Conservation (phyloP, 1,140 invertebrate genomes). For the Trichonephila clavata region DNA sequence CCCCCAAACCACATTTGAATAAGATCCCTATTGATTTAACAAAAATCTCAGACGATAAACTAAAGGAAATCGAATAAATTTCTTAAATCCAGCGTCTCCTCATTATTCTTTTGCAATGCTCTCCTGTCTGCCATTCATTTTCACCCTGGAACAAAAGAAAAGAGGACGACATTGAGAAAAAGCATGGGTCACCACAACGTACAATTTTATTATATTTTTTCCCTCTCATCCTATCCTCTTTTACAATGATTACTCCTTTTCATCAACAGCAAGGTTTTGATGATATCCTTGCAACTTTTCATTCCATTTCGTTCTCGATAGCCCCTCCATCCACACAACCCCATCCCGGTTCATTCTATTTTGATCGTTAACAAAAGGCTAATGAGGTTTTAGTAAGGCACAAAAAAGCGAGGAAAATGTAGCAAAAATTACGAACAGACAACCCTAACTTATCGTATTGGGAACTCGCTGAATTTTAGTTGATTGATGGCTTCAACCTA, state of each 20-base stretch:
- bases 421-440: slow-evolving; percentile 20
- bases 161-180: background rate
- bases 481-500: slow-evolving; percentile 45
- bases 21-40: slow-evolving; percentile 30
- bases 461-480: slow-evolving; percentile 4
- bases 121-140: background rate
- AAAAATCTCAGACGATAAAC: slow-evolving; percentile 14
- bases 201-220: background rate
- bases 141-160: background rate
- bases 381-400: slow-evolving; percentile 65
- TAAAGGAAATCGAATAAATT: slow-evolving; percentile 31
- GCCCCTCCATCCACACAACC: background rate
- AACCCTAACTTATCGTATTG: slow-evolving; percentile 43
- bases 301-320: background rate
- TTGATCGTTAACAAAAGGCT: slow-evolving; percentile 58
- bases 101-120: background rate
- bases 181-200: background rate
- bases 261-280: slow-evolving; percentile 50
- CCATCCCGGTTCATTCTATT: background rate
- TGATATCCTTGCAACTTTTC: background rate
- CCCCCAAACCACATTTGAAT: background rate
- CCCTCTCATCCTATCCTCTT: background rate
- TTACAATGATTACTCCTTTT: slow-evolving; percentile 45
- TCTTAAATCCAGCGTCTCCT: background rate
- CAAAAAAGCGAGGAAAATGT: slow-evolving; percentile 57